Evolutionary conservation across 2,797 vertebrate genomes (phyloP).

Genomic region (Poecile montanus): DNA sequence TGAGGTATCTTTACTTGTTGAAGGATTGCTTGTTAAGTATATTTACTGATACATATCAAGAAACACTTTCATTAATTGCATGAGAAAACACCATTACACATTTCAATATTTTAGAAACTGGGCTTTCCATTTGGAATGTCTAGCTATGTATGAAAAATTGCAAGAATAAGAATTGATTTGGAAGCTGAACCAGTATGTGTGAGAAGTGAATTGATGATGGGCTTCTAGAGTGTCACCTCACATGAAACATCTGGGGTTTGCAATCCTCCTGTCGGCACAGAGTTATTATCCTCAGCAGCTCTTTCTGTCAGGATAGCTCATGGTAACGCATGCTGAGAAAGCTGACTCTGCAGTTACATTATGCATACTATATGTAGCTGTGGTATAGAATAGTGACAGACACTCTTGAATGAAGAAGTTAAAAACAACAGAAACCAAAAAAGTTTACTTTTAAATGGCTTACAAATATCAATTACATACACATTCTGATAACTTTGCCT

Average conservation of each 20-base stretch:
- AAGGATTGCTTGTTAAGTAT: not conserved
- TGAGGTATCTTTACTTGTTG: not conserved
- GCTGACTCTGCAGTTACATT: not conserved
- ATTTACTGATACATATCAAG: not conserved
- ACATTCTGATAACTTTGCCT: not conserved
- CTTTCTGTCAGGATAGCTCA: not conserved
- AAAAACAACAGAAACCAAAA: not conserved
- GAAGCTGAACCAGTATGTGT: not conserved
- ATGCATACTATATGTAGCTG: not conserved
- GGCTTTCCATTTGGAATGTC: not conserved
- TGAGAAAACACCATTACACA: not conserved
- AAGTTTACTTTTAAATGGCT: not conserved
- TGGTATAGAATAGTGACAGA: not conserved
- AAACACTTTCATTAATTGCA: not conserved
- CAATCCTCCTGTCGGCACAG: not conserved
- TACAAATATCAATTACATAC: not conserved
- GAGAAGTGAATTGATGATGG: not conserved
- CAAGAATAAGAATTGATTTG: not conserved
- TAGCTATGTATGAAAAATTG: not conserved
- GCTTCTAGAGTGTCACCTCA: not conserved
- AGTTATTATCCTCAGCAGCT: not conserved
- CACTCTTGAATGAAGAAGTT: not conserved
- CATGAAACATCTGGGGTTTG: not conserved
- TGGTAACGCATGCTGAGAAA: not conserved
- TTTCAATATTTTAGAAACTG: not conserved